Evolutionary conservation across 2,113 vertebrate genomes (phyloP), one percentile per base, ranked within the genome.

Genomic region (Serilophus lunatus): DNA sequence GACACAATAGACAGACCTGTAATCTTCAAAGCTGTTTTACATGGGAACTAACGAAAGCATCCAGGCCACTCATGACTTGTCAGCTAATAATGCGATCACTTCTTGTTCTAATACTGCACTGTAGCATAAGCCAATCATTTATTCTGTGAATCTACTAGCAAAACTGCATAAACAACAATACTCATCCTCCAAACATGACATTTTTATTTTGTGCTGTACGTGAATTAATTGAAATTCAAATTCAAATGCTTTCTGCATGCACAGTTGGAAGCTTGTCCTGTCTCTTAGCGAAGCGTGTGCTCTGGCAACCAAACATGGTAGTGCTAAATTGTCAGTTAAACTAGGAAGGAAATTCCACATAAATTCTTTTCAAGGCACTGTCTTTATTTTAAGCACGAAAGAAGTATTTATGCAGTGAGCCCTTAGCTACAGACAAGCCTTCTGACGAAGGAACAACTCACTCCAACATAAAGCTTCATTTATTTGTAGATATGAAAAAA

Each of bases 201-300:
- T 92, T 93, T 94, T 92, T 69, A 90, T 96, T 91, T 82, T 85
- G 36, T 42, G 82, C 64, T 92, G 86, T 87, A 91, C 8, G 4
- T 92, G 63, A 96, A 95, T 92, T 85, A 96, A 95, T 85, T 80
- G 78, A 91, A 96, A 96, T 86, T 82, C 76, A 96, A 94, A 92
- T 68, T 42, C 18, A 78, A 42, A 72, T 57, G 88, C 86, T 82
- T 88, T 82, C 76, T 86, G 90, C 72, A 65, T 57, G 76, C 94
- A 92, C 76, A 93, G 90, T 92, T 77, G 82, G 88, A 96, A 90
- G 88, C 96, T 86, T 88, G 88, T 92, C 92, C 90, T 93, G 88
- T 79, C 95, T 96, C 65, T 81, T 80, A 83, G 90, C 7, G 3
- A 88, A 93, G 70, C 0, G 6, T 75, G 76, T 14, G 1, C 66